Percentiles rank a stretch among this genome's conserved stretches.
phyloP scores from a whole-genome alignment of 2,888 invertebrate species.

The Calliopum simillimum region DNA sequence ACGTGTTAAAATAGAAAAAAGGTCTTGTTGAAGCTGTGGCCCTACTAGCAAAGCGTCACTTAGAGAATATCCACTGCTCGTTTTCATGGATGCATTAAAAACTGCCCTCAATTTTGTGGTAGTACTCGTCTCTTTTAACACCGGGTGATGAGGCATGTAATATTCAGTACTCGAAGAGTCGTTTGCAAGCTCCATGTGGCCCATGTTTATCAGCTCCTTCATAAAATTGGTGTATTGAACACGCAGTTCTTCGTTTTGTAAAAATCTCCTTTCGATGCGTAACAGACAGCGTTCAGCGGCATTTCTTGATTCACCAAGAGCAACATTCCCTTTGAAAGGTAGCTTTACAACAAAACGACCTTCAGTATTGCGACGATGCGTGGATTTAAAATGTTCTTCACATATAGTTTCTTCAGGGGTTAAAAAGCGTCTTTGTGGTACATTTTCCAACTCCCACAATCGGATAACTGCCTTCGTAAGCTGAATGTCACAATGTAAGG shows the following conservation, averaged over 20 bases:
- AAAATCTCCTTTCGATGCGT: too few species aligned
- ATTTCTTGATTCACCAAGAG: slow-evolving; percentile 33
- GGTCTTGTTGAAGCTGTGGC: slow-evolving; percentile 8
- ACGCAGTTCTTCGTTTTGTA: too few species aligned
- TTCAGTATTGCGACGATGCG: slow-evolving; percentile 25
- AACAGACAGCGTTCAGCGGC: too few species aligned
- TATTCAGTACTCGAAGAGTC: neutral
- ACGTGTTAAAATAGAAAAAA: neutral
- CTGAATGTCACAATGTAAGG: slow-evolving; percentile 20
- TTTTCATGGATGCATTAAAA: slow-evolving; percentile 5
- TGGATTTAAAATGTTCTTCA: slow-evolving; percentile 34
- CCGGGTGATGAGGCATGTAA: slow-evolving; percentile 14
- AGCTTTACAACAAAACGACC: slow-evolving; percentile 39
- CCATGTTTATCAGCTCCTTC: slow-evolving; percentile 9
- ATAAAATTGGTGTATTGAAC: slow-evolving; percentile 32
- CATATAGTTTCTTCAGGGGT: slow-evolving; percentile 37
- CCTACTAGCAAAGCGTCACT: slow-evolving; percentile 16
- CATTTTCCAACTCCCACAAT: slow-evolving; percentile 42
- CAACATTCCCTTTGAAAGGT: slow-evolving; percentile 33
- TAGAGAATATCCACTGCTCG: neutral
- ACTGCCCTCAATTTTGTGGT: neutral
- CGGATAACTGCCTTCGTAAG: slow-evolving; percentile 14
- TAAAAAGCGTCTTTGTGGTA: slow-evolving; percentile 32
- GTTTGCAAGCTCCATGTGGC: slow-evolving; percentile 22
- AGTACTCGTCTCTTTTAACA: slow-evolving; percentile 16